A percentile compares a stretch with the other conserved stretches of the same genome.
phyloP scores from a whole-genome alignment of 2,888 invertebrate genomes.

The Tenthredo distinguenda region DNA sequence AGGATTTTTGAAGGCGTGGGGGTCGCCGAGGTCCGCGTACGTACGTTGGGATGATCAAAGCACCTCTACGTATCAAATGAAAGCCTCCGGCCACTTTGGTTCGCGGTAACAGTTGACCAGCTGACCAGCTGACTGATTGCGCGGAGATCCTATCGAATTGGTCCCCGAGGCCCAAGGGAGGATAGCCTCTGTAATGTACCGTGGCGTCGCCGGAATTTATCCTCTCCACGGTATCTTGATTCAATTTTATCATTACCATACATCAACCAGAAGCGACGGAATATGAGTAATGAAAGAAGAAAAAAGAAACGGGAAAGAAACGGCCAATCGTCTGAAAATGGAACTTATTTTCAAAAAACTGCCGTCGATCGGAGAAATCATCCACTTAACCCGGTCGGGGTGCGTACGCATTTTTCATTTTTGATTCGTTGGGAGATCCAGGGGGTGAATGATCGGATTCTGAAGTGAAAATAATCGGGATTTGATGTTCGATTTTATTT shows the following conservation, averaged over 20 bases:
- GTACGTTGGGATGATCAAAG: constrained; percentile 67
- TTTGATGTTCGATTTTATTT: neutral
- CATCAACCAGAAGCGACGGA: neutral
- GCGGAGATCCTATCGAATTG: neutral
- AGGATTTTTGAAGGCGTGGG: neutral
- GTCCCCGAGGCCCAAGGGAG: constrained; percentile 10
- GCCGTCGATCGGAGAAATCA: neutral
- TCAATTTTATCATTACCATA: neutral
- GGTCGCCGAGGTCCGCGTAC: neutral
- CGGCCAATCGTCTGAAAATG: no score
- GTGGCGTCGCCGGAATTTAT: constrained; percentile 2
- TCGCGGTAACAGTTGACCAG: constrained; percentile 61
- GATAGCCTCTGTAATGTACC: neutral
- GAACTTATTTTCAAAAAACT: neutral
- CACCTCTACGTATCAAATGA: constrained; percentile 68
- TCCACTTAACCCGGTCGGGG: neutral
- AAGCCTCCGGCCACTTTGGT: constrained; percentile 55
- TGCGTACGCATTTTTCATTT: no score
- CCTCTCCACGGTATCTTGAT: neutral
- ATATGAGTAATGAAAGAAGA: neutral
- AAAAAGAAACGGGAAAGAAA: neutral
- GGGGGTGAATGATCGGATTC: neutral
- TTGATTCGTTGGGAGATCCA: no score
- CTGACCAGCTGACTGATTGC: constrained; percentile 60
- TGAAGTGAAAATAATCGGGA: neutral